A percentile compares a stretch with the other conserved stretches of the same genome.
phyloP scores from a whole-genome alignment of 2,113 vertebrate species.

The Pangasianodon gigas region DNA sequence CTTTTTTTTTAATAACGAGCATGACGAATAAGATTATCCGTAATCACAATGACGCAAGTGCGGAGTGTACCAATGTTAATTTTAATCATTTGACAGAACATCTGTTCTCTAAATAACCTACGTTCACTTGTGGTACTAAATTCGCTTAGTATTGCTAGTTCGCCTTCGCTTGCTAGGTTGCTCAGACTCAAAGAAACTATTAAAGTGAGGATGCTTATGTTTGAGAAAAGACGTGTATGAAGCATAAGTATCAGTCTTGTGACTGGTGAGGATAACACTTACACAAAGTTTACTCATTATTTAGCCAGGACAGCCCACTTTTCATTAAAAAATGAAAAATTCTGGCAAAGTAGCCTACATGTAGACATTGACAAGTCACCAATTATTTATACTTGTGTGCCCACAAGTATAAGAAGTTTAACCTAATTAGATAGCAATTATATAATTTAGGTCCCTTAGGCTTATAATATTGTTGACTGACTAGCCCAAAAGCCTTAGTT shows the following conservation, averaged over 20 bases:
- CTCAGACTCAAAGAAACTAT: not conserved
- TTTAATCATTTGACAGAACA: not conserved
- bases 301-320: not conserved
- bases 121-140: not conserved
- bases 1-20: not conserved
- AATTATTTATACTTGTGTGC: not conserved
- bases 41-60: not conserved
- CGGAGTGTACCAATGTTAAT: not conserved
- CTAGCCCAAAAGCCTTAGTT: not conserved
- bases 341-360: not conserved
- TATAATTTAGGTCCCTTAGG: not conserved
- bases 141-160: not conserved
- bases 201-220: not conserved
- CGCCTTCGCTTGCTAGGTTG: not conserved
- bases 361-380: not conserved
- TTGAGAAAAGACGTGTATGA: not conserved
- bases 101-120: not conserved
- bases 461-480: not conserved
- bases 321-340: not conserved
- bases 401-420: not conserved
- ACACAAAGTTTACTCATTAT: not conserved
- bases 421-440: not conserved
- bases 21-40: not conserved
- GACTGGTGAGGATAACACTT: not conserved
- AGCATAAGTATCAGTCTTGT: not conserved